Conservation (phyloP, 2,888 invertebrate species). For the Hemithea aestivaria region DNA sequence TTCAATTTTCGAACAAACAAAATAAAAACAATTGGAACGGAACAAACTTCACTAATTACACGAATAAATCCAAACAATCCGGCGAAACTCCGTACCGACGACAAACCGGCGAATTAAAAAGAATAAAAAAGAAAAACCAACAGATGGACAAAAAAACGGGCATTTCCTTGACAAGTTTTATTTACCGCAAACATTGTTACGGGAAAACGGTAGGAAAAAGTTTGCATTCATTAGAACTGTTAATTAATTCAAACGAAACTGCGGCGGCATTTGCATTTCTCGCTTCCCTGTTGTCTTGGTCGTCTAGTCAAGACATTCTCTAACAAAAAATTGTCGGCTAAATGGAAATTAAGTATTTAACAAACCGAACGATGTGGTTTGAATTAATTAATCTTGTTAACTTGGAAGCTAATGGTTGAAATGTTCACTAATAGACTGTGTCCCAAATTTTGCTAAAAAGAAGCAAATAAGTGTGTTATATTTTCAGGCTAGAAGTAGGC, state of each 20-base stretch:
- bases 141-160: slow-evolving; percentile 66
- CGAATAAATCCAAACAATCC: slow-evolving; percentile 75
- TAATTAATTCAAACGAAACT: slow-evolving; percentile 79
- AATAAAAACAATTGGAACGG: slow-evolving; percentile 67
- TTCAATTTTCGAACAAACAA: slow-evolving; percentile 58
- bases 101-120: slow-evolving; percentile 70
- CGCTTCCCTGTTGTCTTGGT: slow-evolving; percentile 57
- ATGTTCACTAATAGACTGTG: background rate
- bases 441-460: no score
- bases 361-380: slow-evolving; percentile 59
- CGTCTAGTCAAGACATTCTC: slow-evolving; percentile 52
- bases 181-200: slow-evolving; percentile 78
- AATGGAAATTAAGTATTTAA: slow-evolving; percentile 74
- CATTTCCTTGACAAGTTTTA: slow-evolving; percentile 77
- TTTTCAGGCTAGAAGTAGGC: no score
- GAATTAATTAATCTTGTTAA: slow-evolving; percentile 71
- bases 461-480: no score
- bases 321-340: slow-evolving; percentile 51
- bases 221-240: slow-evolving; percentile 74
- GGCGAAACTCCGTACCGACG: slow-evolving; percentile 51
- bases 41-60: slow-evolving; percentile 78
- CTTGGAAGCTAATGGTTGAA: slow-evolving; percentile 21
- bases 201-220: slow-evolving; percentile 65
- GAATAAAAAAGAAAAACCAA: slow-evolving; percentile 67
- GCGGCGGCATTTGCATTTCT: slow-evolving; percentile 73